Percentiles rank a stretch among this genome's conserved stretches.
Conservation (phyloP, 2,888 invertebrate genomes). For the Mystacides longicornis region DNA sequence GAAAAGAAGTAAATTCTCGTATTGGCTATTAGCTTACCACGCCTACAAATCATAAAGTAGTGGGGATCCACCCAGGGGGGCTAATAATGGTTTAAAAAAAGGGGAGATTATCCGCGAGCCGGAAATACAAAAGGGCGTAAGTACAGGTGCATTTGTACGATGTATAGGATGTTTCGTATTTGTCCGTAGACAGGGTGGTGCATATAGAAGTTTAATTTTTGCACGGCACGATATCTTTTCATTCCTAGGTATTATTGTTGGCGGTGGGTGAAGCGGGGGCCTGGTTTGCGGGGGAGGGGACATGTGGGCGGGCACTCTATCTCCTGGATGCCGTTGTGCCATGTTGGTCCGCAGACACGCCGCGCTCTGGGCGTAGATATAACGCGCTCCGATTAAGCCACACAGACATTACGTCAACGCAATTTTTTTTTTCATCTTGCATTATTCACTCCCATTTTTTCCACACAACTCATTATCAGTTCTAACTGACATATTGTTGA, state of each 20-base stretch:
- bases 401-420: too few species aligned
- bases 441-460: too few species aligned
- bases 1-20: conserved; percentile 51
- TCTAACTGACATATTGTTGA: not conserved
- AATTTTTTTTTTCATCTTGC: too few species aligned
- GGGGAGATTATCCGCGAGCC: not conserved
- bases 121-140: not conserved
- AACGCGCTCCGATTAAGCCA: not conserved
- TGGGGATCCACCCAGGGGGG: conserved; percentile 23
- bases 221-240: conserved; percentile 22
- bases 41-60: conserved; percentile 29
- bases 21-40: conserved; percentile 53
- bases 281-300: conserved; percentile 28
- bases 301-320: conserved; percentile 28
- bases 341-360: not conserved
- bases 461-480: not conserved
- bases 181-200: conserved; percentile 1
- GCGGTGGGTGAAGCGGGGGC: conserved; percentile 31
- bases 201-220: conserved; percentile 14
- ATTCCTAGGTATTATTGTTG: conserved; percentile 26
- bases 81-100: conserved; percentile 24
- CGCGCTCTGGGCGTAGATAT: conserved; percentile 1
- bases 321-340: not conserved
- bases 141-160: not conserved
- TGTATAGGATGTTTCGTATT: not conserved